Percentiles rank a stretch among this genome's conserved stretches.
Evolutionary conservation across 2,113 vertebrate genomes (phyloP).

Genomic region (Cryptomyrus ogoouensis): DNA sequence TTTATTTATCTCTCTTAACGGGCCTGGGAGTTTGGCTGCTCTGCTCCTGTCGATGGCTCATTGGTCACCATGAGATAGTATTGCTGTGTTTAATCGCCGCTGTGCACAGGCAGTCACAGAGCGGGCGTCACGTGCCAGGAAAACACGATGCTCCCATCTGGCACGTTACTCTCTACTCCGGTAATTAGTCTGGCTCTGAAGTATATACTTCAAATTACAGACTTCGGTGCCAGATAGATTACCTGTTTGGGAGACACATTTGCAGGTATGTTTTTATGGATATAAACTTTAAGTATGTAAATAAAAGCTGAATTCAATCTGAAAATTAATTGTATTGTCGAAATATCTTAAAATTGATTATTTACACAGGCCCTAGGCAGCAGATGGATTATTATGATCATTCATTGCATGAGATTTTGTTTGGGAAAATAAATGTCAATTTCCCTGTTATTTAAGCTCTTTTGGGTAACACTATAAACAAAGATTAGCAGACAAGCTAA

Average conservation of each 20-base stretch:
- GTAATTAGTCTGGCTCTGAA: not conserved
- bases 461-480: not conserved
- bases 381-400: not conserved
- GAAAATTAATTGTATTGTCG: not conserved
- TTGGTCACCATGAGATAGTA: not conserved
- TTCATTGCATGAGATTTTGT: not conserved
- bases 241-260: not conserved
- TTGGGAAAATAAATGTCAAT: not conserved
- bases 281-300: not conserved
- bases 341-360: not conserved
- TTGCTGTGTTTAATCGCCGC: not conserved
- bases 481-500: not conserved
- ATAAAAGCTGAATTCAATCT: not conserved
- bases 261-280: not conserved
- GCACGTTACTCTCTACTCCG: too few relatives aligned
- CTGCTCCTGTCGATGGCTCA: not conserved
- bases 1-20: not conserved
- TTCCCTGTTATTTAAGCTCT: not conserved
- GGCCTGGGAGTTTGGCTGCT: not conserved
- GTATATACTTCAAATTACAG: not conserved
- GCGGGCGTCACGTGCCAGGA: not conserved
- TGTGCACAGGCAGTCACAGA: not conserved
- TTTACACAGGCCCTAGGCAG: not conserved
- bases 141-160: not conserved
- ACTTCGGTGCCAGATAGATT: not conserved